Evolutionary conservation across 2,113 vertebrate species (phyloP), one percentile per base, ranked within the genome.

Genomic region (Noturus placidus): DNA sequence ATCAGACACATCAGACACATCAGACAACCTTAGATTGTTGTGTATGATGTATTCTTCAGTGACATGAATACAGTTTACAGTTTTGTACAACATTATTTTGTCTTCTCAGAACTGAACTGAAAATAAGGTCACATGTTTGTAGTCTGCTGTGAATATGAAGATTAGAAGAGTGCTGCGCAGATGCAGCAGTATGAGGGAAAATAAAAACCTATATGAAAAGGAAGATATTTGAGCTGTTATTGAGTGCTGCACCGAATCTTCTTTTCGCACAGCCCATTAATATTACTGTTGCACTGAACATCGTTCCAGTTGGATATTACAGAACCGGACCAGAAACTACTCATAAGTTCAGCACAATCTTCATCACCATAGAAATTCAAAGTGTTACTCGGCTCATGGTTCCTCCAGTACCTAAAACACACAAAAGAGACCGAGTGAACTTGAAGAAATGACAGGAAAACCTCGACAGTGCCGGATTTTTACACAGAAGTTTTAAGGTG

Each of bases 191-290:
- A 9, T 10, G 33, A 22, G 13, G 13, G 65, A 33, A 15, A n/a
- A 54, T 78, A 54, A 78, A 78, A 5, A 22, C 25, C 2, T 17
- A 2, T 50, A 14, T 0, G 52, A 78, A 78, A 78, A 2, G 13
- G 14, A 22, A 9, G 17, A 38, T 11, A 22, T 22, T 88, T 38
- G 50, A n/a, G 27, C 17, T 46, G 59, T 69, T 83, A 84, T 83
- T 89, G 72, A 72, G 5, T 79, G n/a, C 35, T 77, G 56, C 11
- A 76, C 81, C 85, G 19, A 76, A 69, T 50, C 63, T 91, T 77
- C 46, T 52, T 79, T 77, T 88, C 63, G 70, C 82, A 84, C 6
- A 84, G 2, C 3, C 25, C 27, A 35, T 5, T 15, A 50, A 33
- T n/a, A 0, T 0, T 0, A 10, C 2, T 0, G n/a, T 1, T 84